Evolutionary conservation across 2,113 vertebrate species (phyloP), one percentile per base, ranked within the genome.

Genomic region (Potamarius usumacintae): DNA sequence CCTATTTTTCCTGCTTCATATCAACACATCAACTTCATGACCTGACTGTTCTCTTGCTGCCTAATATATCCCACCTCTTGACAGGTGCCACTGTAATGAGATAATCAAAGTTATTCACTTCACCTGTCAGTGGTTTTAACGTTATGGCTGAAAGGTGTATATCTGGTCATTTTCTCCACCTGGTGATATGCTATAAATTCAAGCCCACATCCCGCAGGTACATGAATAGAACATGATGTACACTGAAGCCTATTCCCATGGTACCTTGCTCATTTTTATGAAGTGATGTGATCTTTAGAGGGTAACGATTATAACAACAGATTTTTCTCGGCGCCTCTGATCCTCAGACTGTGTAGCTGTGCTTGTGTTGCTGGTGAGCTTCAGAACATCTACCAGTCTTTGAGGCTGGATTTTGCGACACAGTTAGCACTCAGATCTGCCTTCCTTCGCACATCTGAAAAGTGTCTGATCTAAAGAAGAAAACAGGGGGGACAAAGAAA

Each of bases 381-480:
- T 81, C 63, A 58, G 63, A 81, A 71, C 30, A 80, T 55, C 52
- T 81, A 86, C 55, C 63, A 25, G 76, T 22, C 85, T 86, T 67
- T 86, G 60, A 86, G 85, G 85, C 76, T 22, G 25, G 42, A 50
- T 83, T 83, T 86, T 58, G 11, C 63, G 74, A 55, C 10, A 62
- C 48, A 67, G 76, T 83, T 62, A 50, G 72, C 72, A 34, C 48
- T 86, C 85, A 81, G 77, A 86, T 81, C 72, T 86, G 62, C 67
- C 34, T 82, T 86, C 62, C 62, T 55, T 69, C 48, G 4, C n/a
- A 69, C 62, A 30, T 86, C 77, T 81, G 53, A 81, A 81, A 86
- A 20, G 12, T 58, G 30, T 58, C 85, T 81, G 85, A 86, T 86
- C 62, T n/a, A 55, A 86, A 69, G 52, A 71, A 58, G 27, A 71